Evolutionary conservation across 2,888 invertebrate species (phyloP).

Genomic region (Stratiomys singularior): DNA sequence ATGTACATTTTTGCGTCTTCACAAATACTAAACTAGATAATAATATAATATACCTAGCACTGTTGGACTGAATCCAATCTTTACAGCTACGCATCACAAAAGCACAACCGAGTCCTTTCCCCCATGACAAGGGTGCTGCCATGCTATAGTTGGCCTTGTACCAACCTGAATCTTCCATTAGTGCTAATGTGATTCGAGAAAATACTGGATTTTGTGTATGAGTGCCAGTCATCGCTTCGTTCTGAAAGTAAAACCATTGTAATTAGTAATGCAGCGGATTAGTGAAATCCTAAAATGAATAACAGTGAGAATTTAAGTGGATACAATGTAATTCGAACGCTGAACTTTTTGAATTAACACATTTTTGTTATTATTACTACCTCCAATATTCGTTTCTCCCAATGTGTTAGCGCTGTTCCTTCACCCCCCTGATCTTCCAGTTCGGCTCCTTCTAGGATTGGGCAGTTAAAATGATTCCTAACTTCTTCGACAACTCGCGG

Average conservation of each 20-base stretch:
- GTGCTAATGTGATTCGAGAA: constrained; percentile 91
- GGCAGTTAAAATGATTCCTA: constrained; percentile 87
- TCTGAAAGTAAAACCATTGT: constrained; percentile 68
- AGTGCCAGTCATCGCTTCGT: constrained; percentile 99
- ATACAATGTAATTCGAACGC: not conserved
- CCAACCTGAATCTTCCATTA: constrained; percentile 99
- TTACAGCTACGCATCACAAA: constrained; percentile 96
- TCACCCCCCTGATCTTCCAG: constrained; percentile 98
- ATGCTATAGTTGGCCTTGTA: constrained; percentile 90
- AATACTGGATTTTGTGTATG: constrained; percentile 98
- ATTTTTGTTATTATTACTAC: no score
- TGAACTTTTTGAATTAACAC: no score
- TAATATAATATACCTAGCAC: constrained; percentile 69
- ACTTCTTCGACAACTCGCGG: constrained; percentile 90
- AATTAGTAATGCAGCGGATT: no score
- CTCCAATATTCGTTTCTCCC: constrained; percentile 99
- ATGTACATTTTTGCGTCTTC: not conserved
- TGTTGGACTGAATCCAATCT: constrained; percentile 90
- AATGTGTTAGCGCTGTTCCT: constrained; percentile 96
- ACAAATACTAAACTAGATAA: not conserved
- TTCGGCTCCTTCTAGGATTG: constrained; percentile 92
- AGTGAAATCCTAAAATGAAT: no score
- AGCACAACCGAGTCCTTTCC: constrained; percentile 87
- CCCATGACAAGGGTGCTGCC: constrained; percentile 92
- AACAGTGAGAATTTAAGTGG: not conserved